Evolutionary conservation across 2,888 invertebrate species (phyloP), one percentile per base, ranked within the genome.

Genomic region (Melanargia galathea): DNA sequence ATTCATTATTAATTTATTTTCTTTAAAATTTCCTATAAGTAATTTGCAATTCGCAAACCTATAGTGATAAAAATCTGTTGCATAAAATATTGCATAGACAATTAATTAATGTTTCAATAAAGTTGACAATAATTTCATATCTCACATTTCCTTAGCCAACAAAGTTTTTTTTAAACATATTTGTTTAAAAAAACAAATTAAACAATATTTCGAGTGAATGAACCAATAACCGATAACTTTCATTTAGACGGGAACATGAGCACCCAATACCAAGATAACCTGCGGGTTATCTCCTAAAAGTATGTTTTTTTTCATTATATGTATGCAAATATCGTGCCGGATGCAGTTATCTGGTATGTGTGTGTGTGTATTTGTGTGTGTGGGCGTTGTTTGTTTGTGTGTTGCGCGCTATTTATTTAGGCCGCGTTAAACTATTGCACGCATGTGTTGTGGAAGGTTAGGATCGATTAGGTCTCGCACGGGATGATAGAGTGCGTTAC

Each of bases 371-470:
- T 16, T 30, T 40, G 63, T 72, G 73, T 67, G 66, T 46, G 20
- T 46, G 35, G 10, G 35, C 7, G 35, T 68, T 71, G 71, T 16
- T 26, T 45, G 63, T 72, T 72, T 67, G 65, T 70, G 70, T n/a
- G 70, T 69, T 65, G 62, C 69, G 64, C 33, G 64, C 74, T 81
- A 80, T 84, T 83, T 84, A 79, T 80, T 82, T 81, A 79, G 81
- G 81, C 77, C 75, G 76, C 71, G 62, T 70, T 71, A 71, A 73
- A 73, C 40, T 75, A 79, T 78, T 77, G 63, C 71, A 68, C 67
- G 70, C 66, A 66, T 74, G 72, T 76, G 76, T 88, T 89, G 86
- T 70, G 86, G 76, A 81, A 87, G 90, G 90, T 89, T 87, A 86
- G 87, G 86, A 76, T 77, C 79, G 72, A 73, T 70, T 71, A 75